Conservation (phyloP, 2,888 invertebrate genomes). For the Eilema depressum region DNA sequence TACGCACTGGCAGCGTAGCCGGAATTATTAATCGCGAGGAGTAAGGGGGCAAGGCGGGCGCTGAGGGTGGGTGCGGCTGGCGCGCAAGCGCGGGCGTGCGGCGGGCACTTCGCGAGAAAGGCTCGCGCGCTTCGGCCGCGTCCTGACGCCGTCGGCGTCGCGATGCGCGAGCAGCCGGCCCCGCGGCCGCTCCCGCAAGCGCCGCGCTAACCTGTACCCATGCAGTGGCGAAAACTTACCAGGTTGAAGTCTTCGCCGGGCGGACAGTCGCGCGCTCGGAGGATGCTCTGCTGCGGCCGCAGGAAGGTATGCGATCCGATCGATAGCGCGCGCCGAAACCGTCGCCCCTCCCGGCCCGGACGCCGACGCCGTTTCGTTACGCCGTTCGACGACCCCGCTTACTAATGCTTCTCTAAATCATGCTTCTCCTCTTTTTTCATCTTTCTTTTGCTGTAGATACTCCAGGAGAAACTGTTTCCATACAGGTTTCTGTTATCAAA, state of each 20-base stretch:
- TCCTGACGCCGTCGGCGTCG: slow-evolving; percentile 73
- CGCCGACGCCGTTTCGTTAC: slow-evolving; percentile 67
- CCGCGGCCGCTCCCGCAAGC: slow-evolving; percentile 83
- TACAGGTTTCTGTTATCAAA: slow-evolving; percentile 38
- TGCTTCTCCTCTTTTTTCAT: slow-evolving; percentile 60
- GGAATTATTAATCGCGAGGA: slow-evolving; percentile 85
- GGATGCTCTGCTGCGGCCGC: slow-evolving; percentile 98
- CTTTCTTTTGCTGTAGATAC: slow-evolving; percentile 30
- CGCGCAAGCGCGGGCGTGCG: slow-evolving; percentile 76
- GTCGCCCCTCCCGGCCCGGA: slow-evolving; percentile 84
- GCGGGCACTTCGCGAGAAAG: slow-evolving; percentile 83
- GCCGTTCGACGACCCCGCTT: slow-evolving; percentile 82
- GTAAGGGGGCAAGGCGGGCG: slow-evolving; percentile 75
- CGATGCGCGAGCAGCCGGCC: slow-evolving; percentile 82
- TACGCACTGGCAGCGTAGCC: slow-evolving; percentile 87
- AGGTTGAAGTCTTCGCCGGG: slow-evolving; percentile 91
- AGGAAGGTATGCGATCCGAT: slow-evolving; percentile 92
- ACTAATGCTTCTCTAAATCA: slow-evolving; percentile 72
- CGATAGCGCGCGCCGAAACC: slow-evolving; percentile 85
- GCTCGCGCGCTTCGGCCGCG: slow-evolving; percentile 85
- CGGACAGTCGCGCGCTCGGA: slow-evolving; percentile 91
- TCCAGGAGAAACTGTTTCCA: slow-evolving; percentile 23
- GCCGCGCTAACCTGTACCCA: slow-evolving; percentile 90
- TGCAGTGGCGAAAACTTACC: slow-evolving; percentile 95
- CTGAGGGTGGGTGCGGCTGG: slow-evolving; percentile 59